phyloP scores from a whole-genome alignment of 2,888 invertebrate species.

The Mamestra brassicae region DNA sequence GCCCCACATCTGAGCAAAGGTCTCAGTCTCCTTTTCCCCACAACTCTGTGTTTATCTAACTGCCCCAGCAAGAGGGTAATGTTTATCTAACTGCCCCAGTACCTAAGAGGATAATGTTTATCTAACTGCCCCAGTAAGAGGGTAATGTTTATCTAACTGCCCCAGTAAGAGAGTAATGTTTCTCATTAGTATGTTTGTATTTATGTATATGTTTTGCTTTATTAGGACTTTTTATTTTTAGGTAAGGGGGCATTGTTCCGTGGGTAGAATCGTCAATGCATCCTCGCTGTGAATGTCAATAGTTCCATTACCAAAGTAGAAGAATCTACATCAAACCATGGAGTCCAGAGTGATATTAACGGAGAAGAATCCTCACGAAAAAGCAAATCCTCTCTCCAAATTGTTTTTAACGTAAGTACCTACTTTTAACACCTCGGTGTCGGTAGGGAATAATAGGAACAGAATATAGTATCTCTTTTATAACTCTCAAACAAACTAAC shows the following conservation, averaged over 20 bases:
- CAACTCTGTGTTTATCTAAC: too few relatives aligned
- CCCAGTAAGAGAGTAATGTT: too few relatives aligned
- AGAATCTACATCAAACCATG: slow-evolving; percentile 80
- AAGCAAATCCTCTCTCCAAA: slow-evolving; percentile 91
- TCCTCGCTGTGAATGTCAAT: background rate
- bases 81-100: too few relatives aligned
- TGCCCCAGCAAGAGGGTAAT: too few relatives aligned
- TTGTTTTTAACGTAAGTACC: slow-evolving; percentile 92
- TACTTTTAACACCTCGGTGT: background rate
- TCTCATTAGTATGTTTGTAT: too few relatives aligned
- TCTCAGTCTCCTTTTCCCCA: too few relatives aligned
- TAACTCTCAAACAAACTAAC: slow-evolving; percentile 1
- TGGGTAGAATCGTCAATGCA: background rate
- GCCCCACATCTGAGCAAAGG: too few relatives aligned
- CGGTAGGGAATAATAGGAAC: too few relatives aligned
- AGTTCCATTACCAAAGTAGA: background rate
- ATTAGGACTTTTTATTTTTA: background rate
- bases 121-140: too few relatives aligned
- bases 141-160: too few relatives aligned
- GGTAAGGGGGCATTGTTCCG: background rate
- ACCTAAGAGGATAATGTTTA: too few relatives aligned
- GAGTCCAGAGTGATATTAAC: slow-evolving; percentile 91
- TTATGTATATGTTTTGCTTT: background rate
- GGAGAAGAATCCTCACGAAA: slow-evolving; percentile 91
- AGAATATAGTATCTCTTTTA: too few relatives aligned